Conservation (phyloP, 2,797 vertebrate genomes). For the Mus caroli region DNA sequence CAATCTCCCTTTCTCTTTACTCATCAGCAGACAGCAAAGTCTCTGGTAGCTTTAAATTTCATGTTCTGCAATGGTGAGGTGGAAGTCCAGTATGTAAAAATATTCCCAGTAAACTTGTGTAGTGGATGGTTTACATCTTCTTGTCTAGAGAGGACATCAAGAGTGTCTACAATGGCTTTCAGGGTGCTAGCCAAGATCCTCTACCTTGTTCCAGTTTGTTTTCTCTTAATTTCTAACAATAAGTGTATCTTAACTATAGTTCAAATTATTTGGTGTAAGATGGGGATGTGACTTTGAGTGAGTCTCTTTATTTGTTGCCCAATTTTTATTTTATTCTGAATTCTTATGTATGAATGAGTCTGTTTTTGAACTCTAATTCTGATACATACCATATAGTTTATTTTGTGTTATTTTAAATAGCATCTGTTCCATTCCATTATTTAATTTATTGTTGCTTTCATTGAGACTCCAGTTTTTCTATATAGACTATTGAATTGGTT, state of each 20-base stretch:
- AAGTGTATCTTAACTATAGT: slow-evolving; percentile 6
- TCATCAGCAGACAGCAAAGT: slow-evolving; percentile 85
- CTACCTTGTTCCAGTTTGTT: slow-evolving; percentile 40
- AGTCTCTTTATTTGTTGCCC: not conserved
- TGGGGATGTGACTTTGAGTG: not conserved
- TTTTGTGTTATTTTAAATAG: slow-evolving; percentile 55
- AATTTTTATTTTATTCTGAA: not conserved
- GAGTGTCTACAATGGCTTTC: slow-evolving; percentile 94
- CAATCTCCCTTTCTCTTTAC: slow-evolving; percentile 91
- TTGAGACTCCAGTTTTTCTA: slow-evolving; percentile 28
- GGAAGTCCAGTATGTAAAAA: slow-evolving; percentile 94
- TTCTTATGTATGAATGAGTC: not conserved
- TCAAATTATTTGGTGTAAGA: slow-evolving; percentile 55
- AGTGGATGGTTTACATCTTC: slow-evolving; percentile 94
- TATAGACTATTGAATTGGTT: slow-evolving; percentile 38
- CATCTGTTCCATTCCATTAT: slow-evolving; percentile 59
- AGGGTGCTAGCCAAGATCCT: slow-evolving; percentile 93
- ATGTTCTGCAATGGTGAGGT: slow-evolving; percentile 92
- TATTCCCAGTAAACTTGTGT: slow-evolving; percentile 94
- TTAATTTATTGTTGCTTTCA: slow-evolving; percentile 58
- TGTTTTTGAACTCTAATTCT: slow-evolving; percentile 51
- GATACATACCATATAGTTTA: not conserved
- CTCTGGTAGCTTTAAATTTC: not conserved
- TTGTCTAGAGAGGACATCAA: slow-evolving; percentile 95
- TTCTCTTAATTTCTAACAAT: slow-evolving; percentile 47